Conservation (phyloP, 2,797 vertebrate species). For the Hemibagrus guttatus region DNA sequence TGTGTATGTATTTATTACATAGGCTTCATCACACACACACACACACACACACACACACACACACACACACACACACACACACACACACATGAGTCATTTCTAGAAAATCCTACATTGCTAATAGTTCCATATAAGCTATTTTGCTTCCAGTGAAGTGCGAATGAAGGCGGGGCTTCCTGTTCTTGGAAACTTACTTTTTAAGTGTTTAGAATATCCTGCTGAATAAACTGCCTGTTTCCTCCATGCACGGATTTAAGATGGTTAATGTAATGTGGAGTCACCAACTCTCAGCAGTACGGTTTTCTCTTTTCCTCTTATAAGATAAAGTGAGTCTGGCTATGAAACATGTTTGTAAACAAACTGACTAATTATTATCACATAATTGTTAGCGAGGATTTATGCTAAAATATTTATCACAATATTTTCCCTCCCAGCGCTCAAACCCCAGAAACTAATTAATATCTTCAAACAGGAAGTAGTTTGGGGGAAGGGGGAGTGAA, state of each 20-base stretch:
- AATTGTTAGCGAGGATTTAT: constrained; percentile 1
- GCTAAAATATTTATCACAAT: constrained; percentile 14
- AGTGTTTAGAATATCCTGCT: neutral
- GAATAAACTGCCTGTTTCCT: neutral
- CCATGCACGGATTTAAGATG: neutral
- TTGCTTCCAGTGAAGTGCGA: neutral
- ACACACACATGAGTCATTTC: neutral
- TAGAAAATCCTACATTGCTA: neutral
- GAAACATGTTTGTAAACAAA: neutral
- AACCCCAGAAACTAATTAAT: neutral
- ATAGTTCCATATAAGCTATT: neutral
- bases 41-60: neutral
- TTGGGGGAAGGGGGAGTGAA: neutral
- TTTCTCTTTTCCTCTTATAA: constrained; percentile 1
- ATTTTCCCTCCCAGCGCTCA: neutral
- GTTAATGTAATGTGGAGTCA: neutral
- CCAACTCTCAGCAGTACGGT: neutral
- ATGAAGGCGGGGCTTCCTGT: neutral
- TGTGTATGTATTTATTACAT: neutral
- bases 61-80: too few species aligned
- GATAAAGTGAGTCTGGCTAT: constrained; percentile 8
- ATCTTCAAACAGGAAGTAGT: constrained; percentile 2
- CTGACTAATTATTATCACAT: constrained; percentile 2
- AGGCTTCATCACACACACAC: neutral
- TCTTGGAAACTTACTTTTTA: neutral